A percentile compares a stretch with the other conserved stretches of the same genome.
Evolutionary conservation across 2,888 invertebrate genomes (phyloP).

Genomic region (Orchesellides sinensis): DNA sequence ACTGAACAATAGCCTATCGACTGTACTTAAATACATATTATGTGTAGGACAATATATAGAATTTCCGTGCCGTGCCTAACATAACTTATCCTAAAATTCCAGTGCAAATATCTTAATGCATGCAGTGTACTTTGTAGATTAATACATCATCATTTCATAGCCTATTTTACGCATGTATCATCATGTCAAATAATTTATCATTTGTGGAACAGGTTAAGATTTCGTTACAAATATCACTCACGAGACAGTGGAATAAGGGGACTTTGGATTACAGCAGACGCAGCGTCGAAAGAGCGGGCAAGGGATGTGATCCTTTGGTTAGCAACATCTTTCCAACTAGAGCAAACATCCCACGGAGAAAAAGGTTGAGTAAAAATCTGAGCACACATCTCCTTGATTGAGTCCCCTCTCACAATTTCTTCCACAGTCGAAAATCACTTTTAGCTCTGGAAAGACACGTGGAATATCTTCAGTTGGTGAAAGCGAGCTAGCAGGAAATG

Average conservation of each 20-base stretch:
- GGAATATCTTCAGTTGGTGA: constrained; percentile 57
- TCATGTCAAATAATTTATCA: neutral
- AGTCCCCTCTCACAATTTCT: constrained; percentile 64
- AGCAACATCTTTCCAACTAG: constrained; percentile 70
- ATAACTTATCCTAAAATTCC: too few species aligned
- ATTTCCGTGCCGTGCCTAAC: too few species aligned
- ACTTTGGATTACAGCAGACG: constrained; percentile 72
- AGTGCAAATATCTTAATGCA: too few species aligned
- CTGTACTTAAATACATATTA: too few species aligned
- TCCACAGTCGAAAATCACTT: constrained; percentile 71
- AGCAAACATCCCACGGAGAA: constrained; percentile 54
- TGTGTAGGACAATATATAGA: too few species aligned
- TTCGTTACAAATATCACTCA: constrained; percentile 64
- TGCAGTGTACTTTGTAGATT: too few species aligned
- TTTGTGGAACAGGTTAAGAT: constrained; percentile 1
- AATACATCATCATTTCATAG: too few species aligned
- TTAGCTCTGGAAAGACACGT: constrained; percentile 71
- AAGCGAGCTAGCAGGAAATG: constrained; percentile 41
- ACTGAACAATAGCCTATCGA: too few species aligned
- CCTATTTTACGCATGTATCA: neutral
- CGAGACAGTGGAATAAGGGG: constrained; percentile 72
- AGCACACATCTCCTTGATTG: constrained; percentile 65
- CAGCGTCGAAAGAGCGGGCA: constrained; percentile 71
- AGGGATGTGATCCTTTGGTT: constrained; percentile 70
- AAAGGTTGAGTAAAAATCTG: constrained; percentile 62